These are phyloP conservation scores for Podabrus alpinus DNA, from an alignment of 2,888 invertebrate species.

Conservation along the genomic window DNA sequence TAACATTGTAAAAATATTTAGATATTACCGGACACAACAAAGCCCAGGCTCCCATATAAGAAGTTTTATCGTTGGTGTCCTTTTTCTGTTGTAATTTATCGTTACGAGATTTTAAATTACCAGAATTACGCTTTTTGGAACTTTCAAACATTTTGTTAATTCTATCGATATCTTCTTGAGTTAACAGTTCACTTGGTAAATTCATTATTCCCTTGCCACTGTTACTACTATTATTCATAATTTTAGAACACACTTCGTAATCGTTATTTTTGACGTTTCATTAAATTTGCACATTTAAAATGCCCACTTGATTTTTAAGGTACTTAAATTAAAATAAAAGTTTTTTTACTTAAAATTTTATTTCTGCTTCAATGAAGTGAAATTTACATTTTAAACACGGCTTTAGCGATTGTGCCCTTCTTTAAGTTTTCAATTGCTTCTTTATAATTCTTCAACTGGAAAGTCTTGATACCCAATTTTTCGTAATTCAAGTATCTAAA, in stretches of 20 bases:
- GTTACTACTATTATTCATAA: neutral
- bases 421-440: constrained; percentile 61
- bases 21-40: constrained; percentile 66
- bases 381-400: constrained; percentile 59
- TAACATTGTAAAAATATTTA: constrained; percentile 54
- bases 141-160: constrained; percentile 53
- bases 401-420: constrained; percentile 63
- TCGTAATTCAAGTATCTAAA: constrained; percentile 64
- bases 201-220: constrained; percentile 52
- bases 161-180: constrained; percentile 59
- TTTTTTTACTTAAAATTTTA: neutral
- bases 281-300: neutral
- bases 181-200: constrained; percentile 65
- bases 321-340: neutral
- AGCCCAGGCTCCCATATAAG: constrained; percentile 61
- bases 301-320: neutral
- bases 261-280: neutral
- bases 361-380: neutral
- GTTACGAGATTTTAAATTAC: neutral
- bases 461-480: constrained; percentile 64
- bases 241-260: neutral
- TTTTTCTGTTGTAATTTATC: constrained; percentile 27
- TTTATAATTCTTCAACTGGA: constrained; percentile 59
- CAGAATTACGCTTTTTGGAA: constrained; percentile 44
- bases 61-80: constrained; percentile 34